These are phyloP conservation scores for Actinemys pallida DNA, from an alignment of 2,113 vertebrate species.

Conservation along the genomic window DNA sequence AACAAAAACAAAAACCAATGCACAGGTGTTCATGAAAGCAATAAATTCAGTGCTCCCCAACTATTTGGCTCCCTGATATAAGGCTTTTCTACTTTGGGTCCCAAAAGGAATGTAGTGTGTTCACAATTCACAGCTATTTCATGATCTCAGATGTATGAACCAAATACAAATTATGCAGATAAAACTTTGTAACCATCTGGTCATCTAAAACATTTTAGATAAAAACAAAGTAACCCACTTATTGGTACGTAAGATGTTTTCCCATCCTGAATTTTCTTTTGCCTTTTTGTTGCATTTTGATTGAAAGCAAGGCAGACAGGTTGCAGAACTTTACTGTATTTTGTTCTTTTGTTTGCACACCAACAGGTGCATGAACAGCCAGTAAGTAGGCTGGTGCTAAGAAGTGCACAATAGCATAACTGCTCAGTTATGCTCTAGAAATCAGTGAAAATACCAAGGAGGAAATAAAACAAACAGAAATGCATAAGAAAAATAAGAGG, in stretches of 20 bases:
- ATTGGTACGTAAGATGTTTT: background rate
- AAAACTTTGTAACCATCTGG: constrained; percentile 54
- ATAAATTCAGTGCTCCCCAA: constrained; percentile 23
- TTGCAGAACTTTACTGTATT: background rate
- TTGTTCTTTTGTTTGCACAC: constrained; percentile 52
- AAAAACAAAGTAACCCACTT: constrained; percentile 30
- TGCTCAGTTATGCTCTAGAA: constrained; percentile 61
- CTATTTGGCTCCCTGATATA: constrained; percentile 15
- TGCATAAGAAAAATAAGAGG: constrained; percentile 3
- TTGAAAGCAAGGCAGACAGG: constrained; percentile 25
- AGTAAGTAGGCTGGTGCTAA: constrained; percentile 59
- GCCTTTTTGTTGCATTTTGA: constrained; percentile 20
- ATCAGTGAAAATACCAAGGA: constrained; percentile 48
- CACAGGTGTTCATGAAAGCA: constrained; percentile 60
- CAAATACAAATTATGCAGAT: constrained; percentile 48
- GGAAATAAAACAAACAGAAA: constrained; percentile 31
- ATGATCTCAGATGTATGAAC: constrained; percentile 27
- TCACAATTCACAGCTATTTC: constrained; percentile 53
- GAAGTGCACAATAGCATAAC: constrained; percentile 24
- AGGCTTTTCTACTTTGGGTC: constrained; percentile 1
- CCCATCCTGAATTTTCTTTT: background rate
- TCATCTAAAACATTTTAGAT: constrained; percentile 34
- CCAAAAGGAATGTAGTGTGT: background rate
- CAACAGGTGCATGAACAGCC: constrained; percentile 52
- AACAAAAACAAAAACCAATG: constrained; percentile 67